These are phyloP conservation scores for Blennius ocellaris DNA, from an alignment of 2,113 vertebrate species.

Conservation along the genomic window DNA sequence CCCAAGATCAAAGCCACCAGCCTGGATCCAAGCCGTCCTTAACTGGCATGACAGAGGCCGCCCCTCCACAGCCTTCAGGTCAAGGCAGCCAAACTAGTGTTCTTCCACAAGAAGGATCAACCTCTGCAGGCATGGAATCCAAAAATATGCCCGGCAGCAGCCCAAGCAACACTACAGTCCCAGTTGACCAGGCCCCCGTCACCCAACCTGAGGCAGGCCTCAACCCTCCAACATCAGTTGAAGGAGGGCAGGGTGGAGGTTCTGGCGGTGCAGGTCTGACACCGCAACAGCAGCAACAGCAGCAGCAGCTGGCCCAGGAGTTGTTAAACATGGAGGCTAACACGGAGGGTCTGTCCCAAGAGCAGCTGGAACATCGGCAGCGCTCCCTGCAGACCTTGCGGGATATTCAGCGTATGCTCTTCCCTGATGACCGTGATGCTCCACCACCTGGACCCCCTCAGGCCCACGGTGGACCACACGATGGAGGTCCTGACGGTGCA, in stretches of 20 bases:
- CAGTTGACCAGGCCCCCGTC: constrained; percentile 88
- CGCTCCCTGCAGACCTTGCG: constrained; percentile 95
- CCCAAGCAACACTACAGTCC: constrained; percentile 85
- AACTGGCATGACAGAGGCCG: constrained; percentile 86
- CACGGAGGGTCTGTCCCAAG: constrained; percentile 96
- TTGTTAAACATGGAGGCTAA: constrained; percentile 93
- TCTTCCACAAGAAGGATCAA: constrained; percentile 89
- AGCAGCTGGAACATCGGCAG: constrained; percentile 96
- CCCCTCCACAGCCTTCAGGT: constrained; percentile 79
- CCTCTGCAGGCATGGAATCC: constrained; percentile 86
- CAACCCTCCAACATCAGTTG: constrained; percentile 68
- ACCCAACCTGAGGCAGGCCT: constrained; percentile 87
- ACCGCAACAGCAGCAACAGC: constrained; percentile 82
- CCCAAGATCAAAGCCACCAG: constrained; percentile 92
- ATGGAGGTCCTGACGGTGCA: constrained; percentile 87
- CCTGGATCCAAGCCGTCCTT: constrained; percentile 92
- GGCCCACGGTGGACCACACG: constrained; percentile 83
- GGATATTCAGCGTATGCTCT: constrained; percentile 99
- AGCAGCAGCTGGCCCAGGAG: constrained; percentile 89
- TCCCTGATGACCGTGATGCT: constrained; percentile 93
- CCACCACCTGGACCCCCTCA: constrained; percentile 80
- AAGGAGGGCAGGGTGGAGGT: constrained; percentile 70
- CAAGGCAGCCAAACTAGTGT: constrained; percentile 79
- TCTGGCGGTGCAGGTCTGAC: constrained; percentile 74
- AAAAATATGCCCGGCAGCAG: constrained; percentile 88